Evolutionary conservation across 2,113 vertebrate genomes (phyloP).

Genomic region (Scomber scombrus): DNA sequence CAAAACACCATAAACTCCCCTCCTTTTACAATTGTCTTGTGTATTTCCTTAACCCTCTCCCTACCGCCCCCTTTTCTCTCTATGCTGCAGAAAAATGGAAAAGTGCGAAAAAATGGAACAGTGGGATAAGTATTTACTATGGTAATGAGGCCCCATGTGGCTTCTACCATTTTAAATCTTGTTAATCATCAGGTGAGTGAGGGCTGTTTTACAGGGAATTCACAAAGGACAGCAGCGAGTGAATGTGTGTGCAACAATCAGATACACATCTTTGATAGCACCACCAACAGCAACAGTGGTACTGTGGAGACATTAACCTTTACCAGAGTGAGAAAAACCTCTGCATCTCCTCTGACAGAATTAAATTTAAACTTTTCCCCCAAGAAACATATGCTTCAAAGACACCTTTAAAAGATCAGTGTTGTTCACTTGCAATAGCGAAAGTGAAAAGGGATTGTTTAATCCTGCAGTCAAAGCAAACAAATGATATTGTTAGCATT

Average conservation of each 20-base stretch:
- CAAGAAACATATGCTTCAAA: conserved; percentile 28
- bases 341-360: background rate
- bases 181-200: conserved; percentile 79
- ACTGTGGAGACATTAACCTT: conserved; percentile 33
- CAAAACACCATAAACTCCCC: conserved; percentile 56
- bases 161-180: conserved; percentile 73
- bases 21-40: conserved; percentile 49
- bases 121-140: conserved; percentile 77
- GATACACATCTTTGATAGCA: conserved; percentile 34
- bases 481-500: too few relatives aligned
- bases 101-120: conserved; percentile 61
- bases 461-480: background rate
- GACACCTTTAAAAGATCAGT: background rate
- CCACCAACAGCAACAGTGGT: conserved; percentile 10
- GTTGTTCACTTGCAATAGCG: background rate
- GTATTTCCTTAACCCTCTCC: conserved; percentile 24
- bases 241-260: conserved; percentile 56
- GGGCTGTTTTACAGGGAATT: conserved; percentile 69
- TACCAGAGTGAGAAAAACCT: conserved; percentile 22
- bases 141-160: conserved; percentile 84
- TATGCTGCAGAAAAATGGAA: conserved; percentile 34
- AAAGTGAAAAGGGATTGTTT: background rate
- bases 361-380: conserved; percentile 3
- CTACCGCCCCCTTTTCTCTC: conserved; percentile 31
- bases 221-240: conserved; percentile 67